phyloP scores from a whole-genome alignment of 2,888 invertebrate genomes.

The Mythimna pallens region DNA sequence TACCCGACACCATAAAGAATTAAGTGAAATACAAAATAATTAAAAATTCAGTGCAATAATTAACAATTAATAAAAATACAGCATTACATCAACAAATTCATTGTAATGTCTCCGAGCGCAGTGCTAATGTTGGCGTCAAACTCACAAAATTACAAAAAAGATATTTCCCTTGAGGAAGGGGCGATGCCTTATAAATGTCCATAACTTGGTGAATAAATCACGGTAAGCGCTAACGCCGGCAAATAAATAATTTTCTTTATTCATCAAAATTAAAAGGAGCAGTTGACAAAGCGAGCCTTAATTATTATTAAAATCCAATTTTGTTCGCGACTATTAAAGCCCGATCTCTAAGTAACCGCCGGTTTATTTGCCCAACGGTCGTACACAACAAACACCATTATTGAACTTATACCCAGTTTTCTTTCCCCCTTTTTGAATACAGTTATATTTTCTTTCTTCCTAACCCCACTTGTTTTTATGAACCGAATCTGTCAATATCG shows the following conservation, averaged over 20 bases:
- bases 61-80: slow-evolving; percentile 47
- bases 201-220: slow-evolving; percentile 87
- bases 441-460: slow-evolving; percentile 60
- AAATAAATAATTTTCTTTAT: slow-evolving; percentile 90
- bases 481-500: slow-evolving; percentile 63
- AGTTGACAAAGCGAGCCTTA: slow-evolving; percentile 88
- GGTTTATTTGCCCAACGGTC: slow-evolving; percentile 70
- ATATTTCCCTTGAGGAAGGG: slow-evolving; percentile 78
- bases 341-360: slow-evolving; percentile 61
- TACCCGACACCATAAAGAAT: neutral
- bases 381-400: slow-evolving; percentile 73
- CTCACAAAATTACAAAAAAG: slow-evolving; percentile 81
- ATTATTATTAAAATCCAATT: slow-evolving; percentile 84
- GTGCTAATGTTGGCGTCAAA: slow-evolving; percentile 76
- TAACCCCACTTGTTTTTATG: slow-evolving; percentile 64
- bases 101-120: slow-evolving; percentile 65
- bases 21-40: neutral
- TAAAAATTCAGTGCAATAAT: slow-evolving; percentile 35
- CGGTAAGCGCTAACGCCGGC: slow-evolving; percentile 84
- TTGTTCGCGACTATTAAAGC: slow-evolving; percentile 76
- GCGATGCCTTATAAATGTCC: slow-evolving; percentile 82
- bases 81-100: slow-evolving; percentile 63
- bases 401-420: slow-evolving; percentile 66
- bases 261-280: slow-evolving; percentile 90
- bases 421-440: slow-evolving; percentile 52